These are phyloP conservation scores for Polypedilum vanderplanki DNA, from an alignment of 1,140 invertebrate genomes.

Conservation along the genomic window DNA sequence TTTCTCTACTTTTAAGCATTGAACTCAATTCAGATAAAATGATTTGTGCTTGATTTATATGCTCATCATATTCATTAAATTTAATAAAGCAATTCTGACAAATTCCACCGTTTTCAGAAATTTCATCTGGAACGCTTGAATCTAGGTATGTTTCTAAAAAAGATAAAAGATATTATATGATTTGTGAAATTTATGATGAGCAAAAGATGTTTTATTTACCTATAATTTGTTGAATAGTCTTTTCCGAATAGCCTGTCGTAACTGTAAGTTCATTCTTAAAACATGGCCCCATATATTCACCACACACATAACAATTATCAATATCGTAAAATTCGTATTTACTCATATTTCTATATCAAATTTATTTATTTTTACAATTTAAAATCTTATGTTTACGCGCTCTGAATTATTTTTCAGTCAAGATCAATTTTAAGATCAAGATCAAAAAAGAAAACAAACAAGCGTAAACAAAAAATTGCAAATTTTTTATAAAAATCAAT, in stretches of 20 bases:
- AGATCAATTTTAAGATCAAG: too few relatives aligned
- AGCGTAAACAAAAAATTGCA: too few relatives aligned
- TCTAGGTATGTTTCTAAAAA: not conserved
- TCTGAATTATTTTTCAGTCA: too few relatives aligned
- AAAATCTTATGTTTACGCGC: not conserved
- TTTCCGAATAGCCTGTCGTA: not conserved
- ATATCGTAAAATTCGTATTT: not conserved
- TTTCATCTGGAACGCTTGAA: not conserved
- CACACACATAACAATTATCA: not conserved
- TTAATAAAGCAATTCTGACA: constrained; percentile 21
- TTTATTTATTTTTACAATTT: not conserved
- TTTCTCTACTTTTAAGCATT: not conserved
- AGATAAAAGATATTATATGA: not conserved
- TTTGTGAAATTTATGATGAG: not conserved
- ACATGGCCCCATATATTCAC: not conserved
- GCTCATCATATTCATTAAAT: constrained; percentile 21
- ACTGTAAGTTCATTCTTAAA: constrained; percentile 21
- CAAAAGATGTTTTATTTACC: not conserved
- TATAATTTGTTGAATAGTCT: not conserved
- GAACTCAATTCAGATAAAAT: not conserved
- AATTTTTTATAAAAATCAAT: too few relatives aligned
- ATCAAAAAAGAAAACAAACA: too few relatives aligned
- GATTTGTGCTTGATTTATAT: not conserved
- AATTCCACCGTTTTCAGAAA: not conserved
- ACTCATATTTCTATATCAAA: not conserved